Evolutionary conservation across 2,888 invertebrate genomes (phyloP).

Genomic region (Celastrina argiolus): DNA sequence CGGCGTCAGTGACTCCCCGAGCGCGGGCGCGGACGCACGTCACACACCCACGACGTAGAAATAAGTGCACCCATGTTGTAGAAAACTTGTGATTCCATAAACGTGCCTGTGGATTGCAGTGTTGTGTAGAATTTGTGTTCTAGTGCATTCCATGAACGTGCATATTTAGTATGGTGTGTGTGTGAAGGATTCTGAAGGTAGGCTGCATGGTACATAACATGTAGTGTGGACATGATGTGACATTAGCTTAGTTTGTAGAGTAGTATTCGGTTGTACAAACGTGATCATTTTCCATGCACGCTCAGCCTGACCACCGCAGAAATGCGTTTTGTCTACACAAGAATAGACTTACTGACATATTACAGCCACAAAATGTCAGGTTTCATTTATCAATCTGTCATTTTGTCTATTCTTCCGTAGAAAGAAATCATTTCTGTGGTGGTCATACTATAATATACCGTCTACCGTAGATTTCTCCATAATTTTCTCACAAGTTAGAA

Average conservation of each 20-base stretch:
- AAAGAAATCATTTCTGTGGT: too few relatives aligned
- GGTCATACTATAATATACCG: too few relatives aligned
- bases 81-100: constrained; percentile 31
- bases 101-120: constrained; percentile 62
- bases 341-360: too few relatives aligned
- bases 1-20: constrained; percentile 52
- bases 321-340: too few relatives aligned
- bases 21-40: constrained; percentile 49
- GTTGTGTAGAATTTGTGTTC: constrained; percentile 48
- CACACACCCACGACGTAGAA: constrained; percentile 40
- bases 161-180: constrained; percentile 59
- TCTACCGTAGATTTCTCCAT: background rate
- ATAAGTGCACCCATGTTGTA: constrained; percentile 45
- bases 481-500: background rate
- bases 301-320: too few relatives aligned
- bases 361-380: too few relatives aligned
- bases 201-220: constrained; percentile 38
- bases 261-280: too few relatives aligned
- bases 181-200: constrained; percentile 68
- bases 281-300: too few relatives aligned
- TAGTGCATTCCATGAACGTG: constrained; percentile 32
- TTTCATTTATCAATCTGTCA: too few relatives aligned
- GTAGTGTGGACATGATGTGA: background rate
- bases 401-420: too few relatives aligned
- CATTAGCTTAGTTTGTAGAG: too few relatives aligned